Conservation (phyloP, 2,797 vertebrate genomes). For the Semaprochilodus insignis region DNA sequence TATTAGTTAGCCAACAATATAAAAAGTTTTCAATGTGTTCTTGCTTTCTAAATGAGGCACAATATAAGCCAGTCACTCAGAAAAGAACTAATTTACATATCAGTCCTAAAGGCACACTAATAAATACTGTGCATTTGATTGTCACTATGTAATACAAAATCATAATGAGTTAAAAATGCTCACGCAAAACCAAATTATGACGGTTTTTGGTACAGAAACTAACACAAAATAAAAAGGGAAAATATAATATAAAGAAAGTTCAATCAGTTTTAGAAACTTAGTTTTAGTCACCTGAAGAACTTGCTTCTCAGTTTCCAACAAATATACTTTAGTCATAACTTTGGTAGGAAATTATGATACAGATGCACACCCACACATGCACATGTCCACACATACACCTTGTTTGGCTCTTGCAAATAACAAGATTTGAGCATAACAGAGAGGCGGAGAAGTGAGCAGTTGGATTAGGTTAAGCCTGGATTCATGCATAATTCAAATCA, state of each 20-base stretch:
- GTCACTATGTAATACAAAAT: too few species aligned
- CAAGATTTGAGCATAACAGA: not conserved
- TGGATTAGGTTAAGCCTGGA: constrained; percentile 24
- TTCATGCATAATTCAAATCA: constrained; percentile 28
- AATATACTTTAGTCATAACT: not conserved
- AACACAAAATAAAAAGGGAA: too few species aligned
- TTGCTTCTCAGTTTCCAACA: not conserved
- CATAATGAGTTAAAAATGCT: too few species aligned
- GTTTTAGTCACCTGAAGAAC: not conserved
- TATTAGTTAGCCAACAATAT: too few species aligned
- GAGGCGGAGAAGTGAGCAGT: not conserved
- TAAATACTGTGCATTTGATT: too few species aligned
- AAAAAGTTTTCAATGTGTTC: too few species aligned
- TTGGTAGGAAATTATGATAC: not conserved
- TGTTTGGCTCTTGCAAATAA: constrained; percentile 6
- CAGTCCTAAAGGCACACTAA: too few species aligned
- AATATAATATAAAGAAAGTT: not conserved
- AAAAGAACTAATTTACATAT: too few species aligned
- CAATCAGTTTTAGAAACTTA: not conserved
- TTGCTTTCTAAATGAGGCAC: too few species aligned
- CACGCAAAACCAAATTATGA: too few species aligned
- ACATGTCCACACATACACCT: not conserved
- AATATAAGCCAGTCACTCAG: too few species aligned
- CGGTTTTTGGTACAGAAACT: too few species aligned
- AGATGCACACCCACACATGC: not conserved